These are phyloP conservation scores for Stictonetta naevosa DNA, from an alignment of 2,113 vertebrate genomes.

Conservation along the genomic window DNA sequence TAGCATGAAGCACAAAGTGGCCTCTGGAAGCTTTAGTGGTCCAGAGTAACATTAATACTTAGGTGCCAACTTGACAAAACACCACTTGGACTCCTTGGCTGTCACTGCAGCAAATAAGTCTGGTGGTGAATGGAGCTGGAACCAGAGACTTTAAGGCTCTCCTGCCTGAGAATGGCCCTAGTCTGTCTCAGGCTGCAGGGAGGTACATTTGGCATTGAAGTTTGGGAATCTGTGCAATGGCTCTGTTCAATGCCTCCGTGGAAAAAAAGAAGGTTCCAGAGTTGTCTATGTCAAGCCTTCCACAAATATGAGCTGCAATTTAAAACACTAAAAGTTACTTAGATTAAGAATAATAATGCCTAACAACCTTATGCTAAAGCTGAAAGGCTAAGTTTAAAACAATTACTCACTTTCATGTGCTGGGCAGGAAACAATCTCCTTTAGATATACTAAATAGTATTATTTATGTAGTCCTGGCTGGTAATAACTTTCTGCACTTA, in stretches of 20 bases:
- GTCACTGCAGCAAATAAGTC: neutral
- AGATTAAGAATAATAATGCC: neutral
- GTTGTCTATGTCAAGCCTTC: neutral
- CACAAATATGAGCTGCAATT: neutral
- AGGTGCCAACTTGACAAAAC: neutral
- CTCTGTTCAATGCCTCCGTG: neutral
- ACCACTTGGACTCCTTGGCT: neutral
- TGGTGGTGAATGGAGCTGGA: neutral
- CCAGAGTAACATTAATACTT: neutral
- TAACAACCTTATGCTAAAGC: neutral
- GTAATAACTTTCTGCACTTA: neutral
- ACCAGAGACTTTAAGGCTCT: neutral
- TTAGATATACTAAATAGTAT: neutral
- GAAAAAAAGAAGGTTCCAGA: neutral
- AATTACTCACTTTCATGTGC: neutral
- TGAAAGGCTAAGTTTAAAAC: neutral
- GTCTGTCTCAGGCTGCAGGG: neutral
- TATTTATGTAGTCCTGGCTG: neutral
- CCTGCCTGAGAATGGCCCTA: neutral
- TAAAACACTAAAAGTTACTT: neutral
- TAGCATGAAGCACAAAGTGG: neutral
- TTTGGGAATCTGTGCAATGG: neutral
- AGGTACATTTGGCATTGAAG: neutral
- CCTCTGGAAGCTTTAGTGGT: neutral
- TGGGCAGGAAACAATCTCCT: neutral